Conservation (phyloP, 1,140 invertebrate species). For the Charaxes varanes region DNA sequence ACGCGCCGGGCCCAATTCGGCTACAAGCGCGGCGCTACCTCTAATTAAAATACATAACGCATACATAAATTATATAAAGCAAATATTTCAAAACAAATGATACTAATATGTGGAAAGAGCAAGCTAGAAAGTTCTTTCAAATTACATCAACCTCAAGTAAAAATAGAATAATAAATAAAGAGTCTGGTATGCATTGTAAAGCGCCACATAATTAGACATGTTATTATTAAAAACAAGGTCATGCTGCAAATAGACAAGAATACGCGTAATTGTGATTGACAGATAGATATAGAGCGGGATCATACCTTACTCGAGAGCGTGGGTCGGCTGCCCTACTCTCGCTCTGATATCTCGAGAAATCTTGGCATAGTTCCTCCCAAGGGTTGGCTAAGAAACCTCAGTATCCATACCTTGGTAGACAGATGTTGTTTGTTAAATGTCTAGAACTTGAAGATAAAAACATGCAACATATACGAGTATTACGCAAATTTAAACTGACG, state of each 20-base stretch:
- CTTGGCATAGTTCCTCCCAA: slow-evolving; percentile 36
- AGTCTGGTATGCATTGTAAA: slow-evolving; percentile 8
- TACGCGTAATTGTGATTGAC: slow-evolving; percentile 47
- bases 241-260: slow-evolving; percentile 37
- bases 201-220: slow-evolving; percentile 30
- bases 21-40: too few species aligned
- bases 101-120: too few species aligned
- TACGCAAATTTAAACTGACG: too few species aligned
- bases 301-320: slow-evolving; percentile 42
- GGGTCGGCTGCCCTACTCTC: slow-evolving; percentile 27
- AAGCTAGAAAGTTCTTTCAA: too few species aligned
- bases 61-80: too few species aligned
- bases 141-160: too few species aligned
- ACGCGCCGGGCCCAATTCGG: too few species aligned
- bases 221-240: slow-evolving; percentile 43
- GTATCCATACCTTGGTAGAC: slow-evolving; percentile 23
- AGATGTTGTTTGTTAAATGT: slow-evolving; percentile 14
- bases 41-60: too few species aligned
- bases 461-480: too few species aligned
- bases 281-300: slow-evolving; percentile 34
- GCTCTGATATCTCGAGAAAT: slow-evolving; percentile 26
- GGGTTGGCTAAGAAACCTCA: slow-evolving; percentile 29
- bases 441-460: too few species aligned
- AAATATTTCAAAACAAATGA: too few species aligned
- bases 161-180: too few species aligned